A percentile compares a stretch with the other conserved stretches of the same genome.
Evolutionary conservation across 2,113 vertebrate species (phyloP).

Genomic region (Orycteropus afer): DNA sequence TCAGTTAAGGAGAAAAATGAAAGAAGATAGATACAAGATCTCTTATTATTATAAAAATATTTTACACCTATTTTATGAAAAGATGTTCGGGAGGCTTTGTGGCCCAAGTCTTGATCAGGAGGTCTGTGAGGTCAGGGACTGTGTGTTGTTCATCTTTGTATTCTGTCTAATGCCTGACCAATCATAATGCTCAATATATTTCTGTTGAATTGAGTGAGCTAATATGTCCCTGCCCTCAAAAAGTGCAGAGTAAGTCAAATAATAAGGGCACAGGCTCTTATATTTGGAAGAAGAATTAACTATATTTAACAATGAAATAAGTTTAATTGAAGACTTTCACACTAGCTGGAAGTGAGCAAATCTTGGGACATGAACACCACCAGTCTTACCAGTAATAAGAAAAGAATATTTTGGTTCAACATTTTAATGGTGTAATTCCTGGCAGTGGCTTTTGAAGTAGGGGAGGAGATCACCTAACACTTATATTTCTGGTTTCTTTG

Average conservation of each 20-base stretch:
- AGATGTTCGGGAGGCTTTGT: not conserved
- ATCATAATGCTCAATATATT: not conserved
- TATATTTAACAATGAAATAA: not conserved
- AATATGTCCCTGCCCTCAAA: not conserved
- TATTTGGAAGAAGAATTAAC: constrained; percentile 4
- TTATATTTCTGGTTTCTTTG: constrained; percentile 17
- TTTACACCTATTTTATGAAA: not conserved
- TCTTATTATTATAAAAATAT: not conserved
- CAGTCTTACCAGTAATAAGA: not conserved
- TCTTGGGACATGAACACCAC: not conserved
- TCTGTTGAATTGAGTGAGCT: not conserved
- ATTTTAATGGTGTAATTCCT: not conserved
- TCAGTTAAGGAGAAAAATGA: not conserved
- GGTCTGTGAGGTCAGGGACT: not conserved
- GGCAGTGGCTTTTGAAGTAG: not conserved
- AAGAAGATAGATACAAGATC: not conserved
- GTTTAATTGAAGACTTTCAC: not conserved
- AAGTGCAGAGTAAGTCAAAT: constrained; percentile 25
- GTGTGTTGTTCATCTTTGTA: not conserved
- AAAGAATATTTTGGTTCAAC: not conserved
- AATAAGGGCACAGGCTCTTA: not conserved
- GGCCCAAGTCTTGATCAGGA: not conserved
- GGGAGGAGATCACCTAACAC: not conserved
- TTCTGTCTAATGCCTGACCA: not conserved
- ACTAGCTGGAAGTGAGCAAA: not conserved